A percentile compares a stretch with the other conserved stretches of the same genome.
Conservation (phyloP, 2,797 vertebrate genomes). For the Tympanoctomys barrerae region DNA sequence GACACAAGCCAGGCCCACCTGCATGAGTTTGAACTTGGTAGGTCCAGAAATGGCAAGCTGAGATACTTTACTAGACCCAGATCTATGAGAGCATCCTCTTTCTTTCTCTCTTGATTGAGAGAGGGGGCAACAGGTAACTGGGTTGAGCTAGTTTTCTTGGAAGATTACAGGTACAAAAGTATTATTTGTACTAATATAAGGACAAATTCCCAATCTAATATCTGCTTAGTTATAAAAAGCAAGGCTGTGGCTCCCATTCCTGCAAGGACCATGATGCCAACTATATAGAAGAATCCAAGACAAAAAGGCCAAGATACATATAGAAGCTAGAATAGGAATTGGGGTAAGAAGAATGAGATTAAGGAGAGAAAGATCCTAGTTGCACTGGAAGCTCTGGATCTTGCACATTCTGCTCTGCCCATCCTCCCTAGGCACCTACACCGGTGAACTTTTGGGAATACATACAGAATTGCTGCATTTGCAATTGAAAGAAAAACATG, state of each 20-base stretch:
- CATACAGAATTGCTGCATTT: neutral
- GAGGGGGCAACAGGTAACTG: too few relatives aligned
- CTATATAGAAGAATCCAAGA: neutral
- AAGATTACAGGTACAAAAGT: too few relatives aligned
- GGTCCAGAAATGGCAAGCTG: too few relatives aligned
- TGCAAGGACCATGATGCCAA: neutral
- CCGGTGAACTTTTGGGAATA: neutral
- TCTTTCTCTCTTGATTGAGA: too few relatives aligned
- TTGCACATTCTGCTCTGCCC: neutral
- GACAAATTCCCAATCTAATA: too few relatives aligned
- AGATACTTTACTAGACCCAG: too few relatives aligned
- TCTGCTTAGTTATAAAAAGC: neutral
- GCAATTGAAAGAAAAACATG: neutral
- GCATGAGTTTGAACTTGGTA: too few relatives aligned
- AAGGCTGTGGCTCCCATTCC: neutral
- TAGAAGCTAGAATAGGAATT: neutral
- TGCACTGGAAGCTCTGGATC: neutral
- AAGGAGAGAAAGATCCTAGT: neutral
- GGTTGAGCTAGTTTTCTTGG: too few relatives aligned
- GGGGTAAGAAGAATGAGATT: neutral
- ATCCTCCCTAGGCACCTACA: neutral
- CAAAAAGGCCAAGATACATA: neutral
- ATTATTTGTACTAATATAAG: too few relatives aligned
- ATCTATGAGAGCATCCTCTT: too few relatives aligned
- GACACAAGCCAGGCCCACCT: too few relatives aligned